These are phyloP conservation scores for Harmothoe impar DNA, from an alignment of 2,888 invertebrate genomes.

Conservation along the genomic window DNA sequence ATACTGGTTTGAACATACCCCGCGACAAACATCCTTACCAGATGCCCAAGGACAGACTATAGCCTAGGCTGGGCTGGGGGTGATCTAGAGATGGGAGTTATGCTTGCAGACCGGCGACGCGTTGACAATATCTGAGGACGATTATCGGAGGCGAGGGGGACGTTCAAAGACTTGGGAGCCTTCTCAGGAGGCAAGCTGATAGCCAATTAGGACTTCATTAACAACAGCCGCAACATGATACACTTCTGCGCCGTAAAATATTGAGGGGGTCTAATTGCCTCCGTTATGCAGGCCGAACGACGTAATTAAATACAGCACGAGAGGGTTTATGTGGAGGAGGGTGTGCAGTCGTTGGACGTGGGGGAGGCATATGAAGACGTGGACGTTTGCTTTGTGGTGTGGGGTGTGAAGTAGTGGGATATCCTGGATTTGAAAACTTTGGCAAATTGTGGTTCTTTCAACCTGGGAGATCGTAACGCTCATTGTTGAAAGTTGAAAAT, in stretches of 20 bases:
- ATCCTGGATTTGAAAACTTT: too few relatives aligned
- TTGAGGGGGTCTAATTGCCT: constrained; percentile 51
- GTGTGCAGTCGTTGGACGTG: background rate
- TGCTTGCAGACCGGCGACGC: background rate
- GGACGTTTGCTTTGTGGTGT: background rate
- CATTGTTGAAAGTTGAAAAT: too few relatives aligned
- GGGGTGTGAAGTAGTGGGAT: background rate
- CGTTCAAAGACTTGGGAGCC: background rate
- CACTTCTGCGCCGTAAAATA: constrained; percentile 40
- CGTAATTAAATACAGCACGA: constrained; percentile 37
- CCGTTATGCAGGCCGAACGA: constrained; percentile 21
- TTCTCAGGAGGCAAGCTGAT: constrained; percentile 33
- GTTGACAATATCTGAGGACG: constrained; percentile 1
- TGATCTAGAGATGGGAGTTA: too few relatives aligned
- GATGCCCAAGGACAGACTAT: too few relatives aligned
- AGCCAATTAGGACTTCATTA: constrained; percentile 61
- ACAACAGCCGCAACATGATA: constrained; percentile 51
- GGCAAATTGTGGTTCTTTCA: too few relatives aligned
- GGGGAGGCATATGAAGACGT: background rate
- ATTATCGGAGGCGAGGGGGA: background rate
- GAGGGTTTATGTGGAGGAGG: constrained; percentile 25
- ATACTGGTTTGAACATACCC: too few relatives aligned
- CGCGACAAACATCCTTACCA: too few relatives aligned
- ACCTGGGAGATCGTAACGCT: too few relatives aligned
- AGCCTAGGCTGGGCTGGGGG: too few relatives aligned